Percentiles rank a stretch among this genome's conserved stretches.
phyloP scores from a whole-genome alignment of 2,113 vertebrate genomes.

The Anser cygnoides region DNA sequence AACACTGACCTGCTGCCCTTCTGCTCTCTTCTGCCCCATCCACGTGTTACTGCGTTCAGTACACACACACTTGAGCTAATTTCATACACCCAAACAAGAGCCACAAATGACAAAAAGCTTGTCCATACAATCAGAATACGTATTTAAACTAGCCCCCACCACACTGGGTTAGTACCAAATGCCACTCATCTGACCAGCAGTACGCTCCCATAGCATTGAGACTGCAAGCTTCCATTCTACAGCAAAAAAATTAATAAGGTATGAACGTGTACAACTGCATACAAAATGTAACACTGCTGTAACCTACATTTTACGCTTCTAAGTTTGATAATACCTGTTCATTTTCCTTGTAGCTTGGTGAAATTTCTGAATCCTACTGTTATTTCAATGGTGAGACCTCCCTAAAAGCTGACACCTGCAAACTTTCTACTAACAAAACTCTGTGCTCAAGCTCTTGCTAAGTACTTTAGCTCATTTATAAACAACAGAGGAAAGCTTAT shows the following conservation, averaged over 20 bases:
- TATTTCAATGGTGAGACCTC: not conserved
- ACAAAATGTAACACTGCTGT: not conserved
- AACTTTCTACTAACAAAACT: not conserved
- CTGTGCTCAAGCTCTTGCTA: not conserved
- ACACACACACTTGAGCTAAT: not conserved
- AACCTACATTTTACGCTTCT: not conserved
- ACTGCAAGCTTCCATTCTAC: not conserved
- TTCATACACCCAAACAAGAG: not conserved
- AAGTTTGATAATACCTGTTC: not conserved
- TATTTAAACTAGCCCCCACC: not conserved
- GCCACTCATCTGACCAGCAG: not conserved
- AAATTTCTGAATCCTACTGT: not conserved
- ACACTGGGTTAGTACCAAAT: not conserved
- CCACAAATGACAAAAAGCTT: not conserved
- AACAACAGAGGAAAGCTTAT: not conserved
- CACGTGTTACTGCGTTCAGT: accelerated
- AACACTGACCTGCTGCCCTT: not conserved
- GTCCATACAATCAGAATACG: not conserved
- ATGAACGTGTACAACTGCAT: not conserved
- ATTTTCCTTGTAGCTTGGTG: not conserved
- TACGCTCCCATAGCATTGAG: not conserved
- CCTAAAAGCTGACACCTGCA: not conserved
- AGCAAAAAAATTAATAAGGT: not conserved
- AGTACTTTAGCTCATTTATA: not conserved
- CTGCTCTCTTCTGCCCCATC: not conserved